A percentile compares a stretch with the other conserved stretches of the same genome.
phyloP scores from a whole-genome alignment of 2,113 vertebrate genomes.

The Nesogale talazaci region DNA sequence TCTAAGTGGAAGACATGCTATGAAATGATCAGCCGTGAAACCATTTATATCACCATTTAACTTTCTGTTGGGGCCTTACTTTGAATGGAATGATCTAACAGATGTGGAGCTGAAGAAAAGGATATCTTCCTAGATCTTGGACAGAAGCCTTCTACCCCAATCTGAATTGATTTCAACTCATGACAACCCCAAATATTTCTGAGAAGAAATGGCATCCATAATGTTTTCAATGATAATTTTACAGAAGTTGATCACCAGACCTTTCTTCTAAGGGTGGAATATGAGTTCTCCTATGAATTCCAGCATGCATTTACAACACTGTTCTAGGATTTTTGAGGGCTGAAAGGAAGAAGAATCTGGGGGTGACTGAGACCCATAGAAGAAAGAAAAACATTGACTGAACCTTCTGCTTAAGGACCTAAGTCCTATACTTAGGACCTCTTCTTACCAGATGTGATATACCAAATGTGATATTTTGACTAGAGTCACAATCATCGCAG shows the following conservation, averaged over 20 bases:
- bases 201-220: not conserved
- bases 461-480: not conserved
- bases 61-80: conserved; percentile 55
- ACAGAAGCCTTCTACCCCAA: too few relatives aligned
- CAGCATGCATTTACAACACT: too few relatives aligned
- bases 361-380: too few relatives aligned
- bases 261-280: not conserved
- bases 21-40: conserved; percentile 76
- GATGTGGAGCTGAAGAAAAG: not conserved
- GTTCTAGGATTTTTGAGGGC: not conserved
- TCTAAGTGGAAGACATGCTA: conserved; percentile 34
- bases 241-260: not conserved
- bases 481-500: not conserved
- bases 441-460: conserved; percentile 37
- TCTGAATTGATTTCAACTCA: not conserved
- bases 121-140: not conserved
- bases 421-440: not conserved
- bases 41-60: conserved; percentile 77
- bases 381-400: not conserved
- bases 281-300: too few relatives aligned
- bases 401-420: not conserved
- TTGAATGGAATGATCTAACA: conserved; percentile 2
- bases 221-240: not conserved
- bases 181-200: not conserved
- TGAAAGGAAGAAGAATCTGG: not conserved